These are phyloP conservation scores for Xiphophorus hellerii DNA, from an alignment of 2,113 vertebrate species.

Conservation along the genomic window DNA sequence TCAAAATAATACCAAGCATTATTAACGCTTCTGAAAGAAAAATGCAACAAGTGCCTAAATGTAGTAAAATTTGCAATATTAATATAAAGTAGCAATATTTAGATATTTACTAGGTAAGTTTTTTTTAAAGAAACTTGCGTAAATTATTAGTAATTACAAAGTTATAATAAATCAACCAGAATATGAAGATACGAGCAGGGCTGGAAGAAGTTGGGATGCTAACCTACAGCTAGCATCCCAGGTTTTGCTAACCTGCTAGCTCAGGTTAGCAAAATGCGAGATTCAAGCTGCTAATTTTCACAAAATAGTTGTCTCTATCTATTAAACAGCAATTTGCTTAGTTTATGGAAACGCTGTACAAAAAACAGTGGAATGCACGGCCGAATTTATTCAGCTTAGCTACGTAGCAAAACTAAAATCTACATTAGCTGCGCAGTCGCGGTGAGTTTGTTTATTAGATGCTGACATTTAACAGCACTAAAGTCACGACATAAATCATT, in stretches of 20 bases:
- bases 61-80: too few relatives aligned
- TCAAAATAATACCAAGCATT: too few relatives aligned
- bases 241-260: not conserved
- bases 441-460: constrained; percentile 15
- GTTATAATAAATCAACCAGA: too few relatives aligned
- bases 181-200: too few relatives aligned
- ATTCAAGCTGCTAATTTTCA: not conserved
- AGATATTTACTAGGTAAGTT: too few relatives aligned
- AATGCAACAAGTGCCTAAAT: too few relatives aligned
- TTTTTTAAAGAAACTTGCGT: too few relatives aligned
- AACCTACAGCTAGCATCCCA: not conserved
- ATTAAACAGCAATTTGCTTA: not conserved
- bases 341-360: not conserved
- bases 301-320: not conserved
- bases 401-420: not conserved
- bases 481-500: not conserved
- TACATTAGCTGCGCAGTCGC: not conserved
- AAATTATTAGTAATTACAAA: too few relatives aligned
- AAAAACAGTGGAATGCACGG: not conserved
- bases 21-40: too few relatives aligned
- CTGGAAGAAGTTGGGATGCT: not conserved
- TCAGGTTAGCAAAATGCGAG: not conserved
- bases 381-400: not conserved
- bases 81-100: too few relatives aligned
- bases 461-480: not conserved